Evolutionary conservation across 2,797 vertebrate genomes (phyloP).

Genomic region (Ibycter americanus): DNA sequence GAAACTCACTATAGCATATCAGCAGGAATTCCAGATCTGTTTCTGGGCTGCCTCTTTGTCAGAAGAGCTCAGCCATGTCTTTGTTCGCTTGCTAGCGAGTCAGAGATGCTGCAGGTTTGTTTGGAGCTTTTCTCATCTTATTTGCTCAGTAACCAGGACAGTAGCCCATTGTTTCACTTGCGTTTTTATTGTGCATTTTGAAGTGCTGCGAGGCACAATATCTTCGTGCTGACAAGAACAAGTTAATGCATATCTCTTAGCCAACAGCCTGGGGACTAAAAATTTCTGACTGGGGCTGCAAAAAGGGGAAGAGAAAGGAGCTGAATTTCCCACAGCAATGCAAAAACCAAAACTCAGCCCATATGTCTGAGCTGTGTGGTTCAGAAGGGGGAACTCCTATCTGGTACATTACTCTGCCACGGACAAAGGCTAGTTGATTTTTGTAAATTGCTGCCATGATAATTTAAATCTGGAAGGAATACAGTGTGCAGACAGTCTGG

Average conservation of each 20-base stretch:
- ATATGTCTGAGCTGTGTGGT: background rate
- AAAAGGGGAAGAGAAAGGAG: background rate
- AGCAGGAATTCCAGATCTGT: background rate
- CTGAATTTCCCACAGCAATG: background rate
- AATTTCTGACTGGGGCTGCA: background rate
- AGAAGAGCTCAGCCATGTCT: conserved; percentile 19
- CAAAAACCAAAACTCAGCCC: background rate
- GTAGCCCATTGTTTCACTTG: background rate
- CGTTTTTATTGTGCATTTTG: background rate
- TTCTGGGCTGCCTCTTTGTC: conserved; percentile 39
- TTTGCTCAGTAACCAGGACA: background rate
- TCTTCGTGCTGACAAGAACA: background rate
- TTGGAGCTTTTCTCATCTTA: background rate
- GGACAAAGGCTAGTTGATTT: background rate
- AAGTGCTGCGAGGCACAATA: background rate
- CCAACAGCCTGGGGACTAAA: background rate
- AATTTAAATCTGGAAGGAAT: background rate
- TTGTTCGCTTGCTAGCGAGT: background rate
- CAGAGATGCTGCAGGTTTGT: conserved; percentile 11
- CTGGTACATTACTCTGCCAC: accelerated
- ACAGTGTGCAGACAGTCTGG: background rate
- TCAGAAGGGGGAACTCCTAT: background rate
- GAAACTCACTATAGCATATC: background rate
- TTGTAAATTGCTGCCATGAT: background rate
- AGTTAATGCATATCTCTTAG: background rate